These are phyloP conservation scores for Orycteropus afer DNA, from an alignment of 2,113 vertebrate genomes.

Conservation along the genomic window DNA sequence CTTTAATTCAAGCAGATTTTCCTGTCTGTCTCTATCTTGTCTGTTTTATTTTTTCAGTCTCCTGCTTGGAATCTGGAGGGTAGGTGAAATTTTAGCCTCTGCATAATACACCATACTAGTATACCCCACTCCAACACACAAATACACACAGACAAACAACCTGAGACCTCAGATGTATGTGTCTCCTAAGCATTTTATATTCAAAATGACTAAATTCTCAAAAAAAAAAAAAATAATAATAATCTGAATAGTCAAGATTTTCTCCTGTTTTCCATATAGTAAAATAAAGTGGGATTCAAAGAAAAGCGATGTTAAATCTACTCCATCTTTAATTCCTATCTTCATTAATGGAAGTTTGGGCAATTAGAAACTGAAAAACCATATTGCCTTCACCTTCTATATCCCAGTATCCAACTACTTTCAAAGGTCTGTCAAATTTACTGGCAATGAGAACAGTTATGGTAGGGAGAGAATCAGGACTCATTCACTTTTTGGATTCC, in stretches of 20 bases:
- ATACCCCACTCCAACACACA: background rate
- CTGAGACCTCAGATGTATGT: background rate
- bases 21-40: background rate
- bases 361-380: conserved; percentile 20
- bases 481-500: conserved; percentile 3
- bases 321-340: background rate
- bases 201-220: background rate
- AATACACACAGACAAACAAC: background rate
- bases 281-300: background rate
- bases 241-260: conserved; percentile 1
- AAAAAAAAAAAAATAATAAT: background rate
- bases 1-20: background rate
- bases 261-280: background rate
- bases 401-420: background rate
- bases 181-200: background rate
- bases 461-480: background rate
- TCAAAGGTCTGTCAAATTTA: background rate
- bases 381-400: background rate
- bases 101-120: background rate
- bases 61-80: background rate
- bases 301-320: conserved; percentile 13
- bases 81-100: background rate
- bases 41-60: background rate
- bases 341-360: background rate
- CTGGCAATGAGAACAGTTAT: background rate